A percentile compares a stretch with the other conserved stretches of the same genome.
phyloP scores from a whole-genome alignment of 2,113 vertebrate genomes.

The Lonchura striata region DNA sequence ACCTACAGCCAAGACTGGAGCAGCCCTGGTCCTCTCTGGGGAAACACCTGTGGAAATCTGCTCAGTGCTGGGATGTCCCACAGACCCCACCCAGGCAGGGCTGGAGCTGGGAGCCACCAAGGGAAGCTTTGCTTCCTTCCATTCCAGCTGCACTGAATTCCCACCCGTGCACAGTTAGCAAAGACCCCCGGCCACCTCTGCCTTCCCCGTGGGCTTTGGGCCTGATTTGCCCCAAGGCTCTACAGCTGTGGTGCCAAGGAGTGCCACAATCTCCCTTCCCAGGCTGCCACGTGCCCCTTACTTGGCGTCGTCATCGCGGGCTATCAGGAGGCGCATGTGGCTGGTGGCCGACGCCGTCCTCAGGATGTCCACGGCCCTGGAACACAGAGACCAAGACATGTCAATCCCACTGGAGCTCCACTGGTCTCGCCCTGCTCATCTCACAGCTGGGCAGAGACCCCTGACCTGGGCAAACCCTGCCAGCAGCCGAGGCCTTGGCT shows the following conservation, averaged over 20 bases:
- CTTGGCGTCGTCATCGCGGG: conserved; percentile 87
- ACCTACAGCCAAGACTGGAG: neutral
- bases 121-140: neutral
- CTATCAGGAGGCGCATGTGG: conserved; percentile 89
- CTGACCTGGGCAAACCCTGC: neutral
- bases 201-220: neutral
- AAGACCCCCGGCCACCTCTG: neutral
- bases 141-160: neutral
- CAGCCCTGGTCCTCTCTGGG: neutral
- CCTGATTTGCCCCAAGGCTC: neutral
- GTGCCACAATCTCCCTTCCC: rapidly evolving
- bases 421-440: rapidly evolving
- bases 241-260: rapidly evolving
- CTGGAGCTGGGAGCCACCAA: neutral
- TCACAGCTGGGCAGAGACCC: neutral
- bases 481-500: neutral
- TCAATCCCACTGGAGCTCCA: neutral
- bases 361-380: conserved; percentile 87
- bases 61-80: neutral
- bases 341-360: conserved; percentile 84
- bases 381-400: neutral
- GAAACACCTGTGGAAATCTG: neutral
- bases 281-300: neutral
- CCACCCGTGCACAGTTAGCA: neutral
- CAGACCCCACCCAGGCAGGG: neutral